Evolutionary conservation across 2,113 vertebrate species (phyloP), one percentile per base, ranked within the genome.

Genomic region (Melanocharis versteri): DNA sequence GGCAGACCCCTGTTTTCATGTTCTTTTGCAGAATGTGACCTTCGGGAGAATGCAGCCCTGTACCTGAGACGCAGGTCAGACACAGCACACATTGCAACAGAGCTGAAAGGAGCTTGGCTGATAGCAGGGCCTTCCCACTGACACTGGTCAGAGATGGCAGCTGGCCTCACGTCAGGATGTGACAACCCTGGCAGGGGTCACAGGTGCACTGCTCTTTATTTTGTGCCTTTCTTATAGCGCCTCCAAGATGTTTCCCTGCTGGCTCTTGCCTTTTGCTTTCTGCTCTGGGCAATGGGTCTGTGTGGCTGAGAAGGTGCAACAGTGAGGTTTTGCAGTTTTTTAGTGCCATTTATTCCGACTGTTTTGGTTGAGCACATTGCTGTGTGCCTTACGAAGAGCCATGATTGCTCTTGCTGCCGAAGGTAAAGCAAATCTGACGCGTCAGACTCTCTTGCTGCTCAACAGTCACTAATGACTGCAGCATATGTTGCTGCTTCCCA

Each of bases 401-500:
- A 57, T 37, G 28, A 77, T 89, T 90, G 83, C 77, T 97, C 58
- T 95, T 91, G 44, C 90, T 96, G 94, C 14, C 5, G 78, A 94
- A 94, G 35, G 72, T 68, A 80, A 95, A 89, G 93, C 79, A 97
- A 96, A 95, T 95, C 75, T 45, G 56, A 91, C 2, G 4, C 94
- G 95, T 88, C 93, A 90, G 91, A 64, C 94, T 94, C 85, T 89
- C 90, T 97, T 87, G 88, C 56, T 97, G 87, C 94, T 96, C 90
- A 91, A 21, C 91, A 91, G 83, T 48, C 90, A 75, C 93, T 97
- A 96, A 97, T 86, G 96, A 89, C 88, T 96, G 87, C 91, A 96
- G 96, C 97, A 93, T 97, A 94, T 97, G 95, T 68, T 94, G 87
- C 53, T 93, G 92, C 88, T 97, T 98, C 83, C 73, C 90, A 57